Conservation (phyloP, 64 coral and sea anemone species). For the Porites australiensis region DNA sequence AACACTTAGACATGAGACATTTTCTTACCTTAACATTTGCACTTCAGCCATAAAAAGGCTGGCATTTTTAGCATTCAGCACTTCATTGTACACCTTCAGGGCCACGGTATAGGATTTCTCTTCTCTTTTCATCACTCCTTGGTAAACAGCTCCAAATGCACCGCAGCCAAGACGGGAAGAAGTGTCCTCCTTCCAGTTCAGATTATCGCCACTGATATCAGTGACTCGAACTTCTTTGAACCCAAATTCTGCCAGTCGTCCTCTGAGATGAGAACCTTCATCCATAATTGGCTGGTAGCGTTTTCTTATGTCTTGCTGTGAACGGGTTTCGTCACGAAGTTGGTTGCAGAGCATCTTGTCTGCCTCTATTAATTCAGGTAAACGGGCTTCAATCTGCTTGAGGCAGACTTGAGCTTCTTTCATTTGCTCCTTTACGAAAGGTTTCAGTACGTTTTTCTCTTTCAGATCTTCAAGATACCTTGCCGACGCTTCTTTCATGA, state of each 20-base stretch:
- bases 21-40: constrained; percentile 3
- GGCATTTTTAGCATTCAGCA: neutral
- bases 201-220: constrained; percentile 11
- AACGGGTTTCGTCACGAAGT: neutral
- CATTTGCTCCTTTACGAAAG: neutral
- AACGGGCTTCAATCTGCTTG: neutral
- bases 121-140: neutral
- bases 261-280: neutral
- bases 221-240: constrained; percentile 11
- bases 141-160: neutral
- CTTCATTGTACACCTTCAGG: neutral
- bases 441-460: neutral
- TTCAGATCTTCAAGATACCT: neutral
- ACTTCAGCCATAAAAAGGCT: neutral
- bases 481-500: neutral
- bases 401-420: neutral
- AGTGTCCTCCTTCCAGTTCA: neutral
- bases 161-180: neutral
- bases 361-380: constrained; percentile 15
- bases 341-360: neutral
- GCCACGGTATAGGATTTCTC: neutral
- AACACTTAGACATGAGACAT: too few relatives aligned
- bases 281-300: neutral
- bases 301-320: neutral
- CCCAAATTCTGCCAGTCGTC: neutral